Percentiles rank a stretch among this genome's conserved stretches.
Evolutionary conservation across 2,888 invertebrate species (phyloP).

Genomic region (Cephus nigrinus): DNA sequence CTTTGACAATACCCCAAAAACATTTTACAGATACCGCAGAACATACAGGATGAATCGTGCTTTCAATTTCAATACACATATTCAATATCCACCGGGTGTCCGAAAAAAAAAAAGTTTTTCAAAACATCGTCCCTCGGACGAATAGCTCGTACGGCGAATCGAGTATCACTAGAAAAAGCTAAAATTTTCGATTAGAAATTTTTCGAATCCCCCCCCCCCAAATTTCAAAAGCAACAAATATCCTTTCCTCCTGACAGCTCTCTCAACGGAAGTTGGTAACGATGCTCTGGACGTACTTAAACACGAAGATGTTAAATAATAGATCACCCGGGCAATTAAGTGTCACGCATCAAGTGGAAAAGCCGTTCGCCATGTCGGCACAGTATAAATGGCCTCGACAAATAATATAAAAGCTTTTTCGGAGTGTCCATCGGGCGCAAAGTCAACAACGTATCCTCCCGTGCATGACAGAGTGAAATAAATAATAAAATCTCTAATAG

Average conservation of each 20-base stretch:
- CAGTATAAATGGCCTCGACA: not conserved
- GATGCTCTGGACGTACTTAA: not conserved
- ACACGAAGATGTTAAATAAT: not conserved
- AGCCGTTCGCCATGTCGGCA: not conserved
- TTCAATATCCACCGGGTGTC: not conserved
- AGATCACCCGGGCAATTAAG: not conserved
- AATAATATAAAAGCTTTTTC: not conserved
- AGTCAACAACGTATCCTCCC: not conserved
- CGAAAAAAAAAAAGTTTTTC: too few relatives aligned
- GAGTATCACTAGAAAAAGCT: not conserved
- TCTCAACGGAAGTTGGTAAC: not conserved
- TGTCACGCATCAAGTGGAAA: not conserved
- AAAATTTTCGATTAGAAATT: not conserved
- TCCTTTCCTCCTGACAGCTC: not conserved
- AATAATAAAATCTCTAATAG: not conserved
- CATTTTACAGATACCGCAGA: not conserved
- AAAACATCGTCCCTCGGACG: too few relatives aligned
- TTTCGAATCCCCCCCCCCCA: constrained; percentile 19
- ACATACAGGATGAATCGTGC: too few relatives aligned
- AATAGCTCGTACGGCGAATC: not conserved
- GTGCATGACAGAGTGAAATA: not conserved
- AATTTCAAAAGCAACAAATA: not conserved
- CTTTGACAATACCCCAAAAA: not conserved
- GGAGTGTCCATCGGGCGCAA: not conserved
- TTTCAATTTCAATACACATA: not conserved